Conservation (phyloP, 2,888 invertebrate species). For the Caenorhabditis sp. region DNA sequence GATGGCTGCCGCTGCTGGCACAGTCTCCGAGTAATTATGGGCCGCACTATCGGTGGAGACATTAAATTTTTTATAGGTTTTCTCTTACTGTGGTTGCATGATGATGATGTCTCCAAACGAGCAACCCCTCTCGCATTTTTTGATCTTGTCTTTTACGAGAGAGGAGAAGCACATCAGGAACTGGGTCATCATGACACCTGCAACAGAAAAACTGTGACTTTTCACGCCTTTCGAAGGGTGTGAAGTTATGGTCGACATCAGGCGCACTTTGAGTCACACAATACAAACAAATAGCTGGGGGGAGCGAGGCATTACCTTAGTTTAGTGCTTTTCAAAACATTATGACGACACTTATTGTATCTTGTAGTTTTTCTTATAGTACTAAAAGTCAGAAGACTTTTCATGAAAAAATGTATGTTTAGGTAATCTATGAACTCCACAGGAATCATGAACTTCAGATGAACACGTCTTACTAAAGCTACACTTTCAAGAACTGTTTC, state of each 20-base stretch:
- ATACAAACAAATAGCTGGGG: background rate
- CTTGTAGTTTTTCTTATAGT: too few species aligned
- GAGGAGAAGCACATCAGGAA: slow-evolving; percentile 25
- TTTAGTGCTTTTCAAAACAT: background rate
- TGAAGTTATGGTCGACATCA: slow-evolving; percentile 27
- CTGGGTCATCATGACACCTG: slow-evolving; percentile 7
- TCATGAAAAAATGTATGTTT: too few species aligned
- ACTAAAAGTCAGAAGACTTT: too few species aligned
- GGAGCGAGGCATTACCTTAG: background rate
- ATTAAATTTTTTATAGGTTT: slow-evolving; percentile 46
- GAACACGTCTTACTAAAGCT: too few species aligned
- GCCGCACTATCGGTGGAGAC: slow-evolving; percentile 28
- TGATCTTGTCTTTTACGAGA: slow-evolving; percentile 33
- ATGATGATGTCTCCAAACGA: slow-evolving; percentile 50
- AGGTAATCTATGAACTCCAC: too few species aligned
- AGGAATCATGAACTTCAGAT: too few species aligned
- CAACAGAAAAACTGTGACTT: slow-evolving; percentile 24
- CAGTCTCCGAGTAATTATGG: slow-evolving; percentile 38
- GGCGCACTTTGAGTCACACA: slow-evolving; percentile 21
- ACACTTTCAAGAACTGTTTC: too few species aligned
- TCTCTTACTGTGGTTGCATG: slow-evolving; percentile 46
- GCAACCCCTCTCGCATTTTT: slow-evolving; percentile 28
- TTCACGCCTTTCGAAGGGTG: slow-evolving; percentile 19
- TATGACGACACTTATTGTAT: too few species aligned
- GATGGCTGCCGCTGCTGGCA: slow-evolving; percentile 14